Percentiles rank a stretch among this genome's conserved stretches.
phyloP scores from a whole-genome alignment of 2,113 vertebrate genomes.

The Rhombomys opimus region DNA sequence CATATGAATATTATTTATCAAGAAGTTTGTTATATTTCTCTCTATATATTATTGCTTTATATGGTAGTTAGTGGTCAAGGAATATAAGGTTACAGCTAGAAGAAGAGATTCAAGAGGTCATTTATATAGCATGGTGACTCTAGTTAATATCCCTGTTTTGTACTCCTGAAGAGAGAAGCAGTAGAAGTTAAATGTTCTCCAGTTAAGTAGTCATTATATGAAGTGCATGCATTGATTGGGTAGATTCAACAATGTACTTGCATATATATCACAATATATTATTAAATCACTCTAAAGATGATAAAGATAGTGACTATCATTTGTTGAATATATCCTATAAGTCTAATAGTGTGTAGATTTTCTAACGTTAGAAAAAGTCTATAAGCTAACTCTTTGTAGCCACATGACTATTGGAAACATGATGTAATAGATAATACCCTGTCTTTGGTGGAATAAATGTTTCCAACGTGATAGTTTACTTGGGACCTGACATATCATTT shows the following conservation, averaged over 20 bases:
- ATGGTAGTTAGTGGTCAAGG: neutral
- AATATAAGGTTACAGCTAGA: neutral
- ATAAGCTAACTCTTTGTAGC: slow-evolving; percentile 7
- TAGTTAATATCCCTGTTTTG: neutral
- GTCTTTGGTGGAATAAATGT: neutral
- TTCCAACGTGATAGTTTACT: slow-evolving; percentile 37
- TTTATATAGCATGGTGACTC: neutral
- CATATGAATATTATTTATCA: neutral
- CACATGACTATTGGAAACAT: neutral
- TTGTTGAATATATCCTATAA: neutral
- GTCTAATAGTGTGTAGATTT: slow-evolving; percentile 3
- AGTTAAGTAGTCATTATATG: neutral
- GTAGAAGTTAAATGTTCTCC: neutral
- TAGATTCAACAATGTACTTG: neutral
- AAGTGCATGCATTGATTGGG: neutral
- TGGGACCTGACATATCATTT: slow-evolving; percentile 10
- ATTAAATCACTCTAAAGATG: neutral
- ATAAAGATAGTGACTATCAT: neutral
- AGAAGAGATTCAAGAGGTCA: neutral
- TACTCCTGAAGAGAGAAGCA: neutral
- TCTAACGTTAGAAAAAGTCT: neutral
- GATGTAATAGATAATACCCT: neutral
- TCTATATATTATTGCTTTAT: slow-evolving; percentile 13
- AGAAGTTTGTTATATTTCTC: neutral
- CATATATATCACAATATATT: neutral